Percentiles rank a stretch among this genome's conserved stretches.
Evolutionary conservation across 2,797 vertebrate species (phyloP).

Genomic region (Coreius guichenoti): DNA sequence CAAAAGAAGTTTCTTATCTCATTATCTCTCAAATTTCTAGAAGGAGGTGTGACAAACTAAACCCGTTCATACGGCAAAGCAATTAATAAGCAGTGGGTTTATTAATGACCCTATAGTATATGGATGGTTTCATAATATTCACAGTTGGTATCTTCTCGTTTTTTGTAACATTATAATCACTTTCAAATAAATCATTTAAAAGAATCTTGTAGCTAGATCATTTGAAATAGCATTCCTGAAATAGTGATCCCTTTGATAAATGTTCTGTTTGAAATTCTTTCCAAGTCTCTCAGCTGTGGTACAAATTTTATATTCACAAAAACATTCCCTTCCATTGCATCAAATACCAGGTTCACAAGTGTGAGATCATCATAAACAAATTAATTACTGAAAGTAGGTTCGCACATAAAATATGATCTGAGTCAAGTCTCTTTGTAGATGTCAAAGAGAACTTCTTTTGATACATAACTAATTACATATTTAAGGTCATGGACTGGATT

Average conservation of each 20-base stretch:
- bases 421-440: background rate
- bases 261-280: background rate
- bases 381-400: background rate
- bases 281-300: background rate
- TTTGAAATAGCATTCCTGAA: conserved; percentile 11
- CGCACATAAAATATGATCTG: background rate
- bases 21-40: background rate
- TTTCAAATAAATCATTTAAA: background rate
- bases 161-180: conserved; percentile 11
- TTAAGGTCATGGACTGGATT: background rate
- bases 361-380: conserved; percentile 1
- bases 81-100: conserved; percentile 19
- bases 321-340: conserved; percentile 2
- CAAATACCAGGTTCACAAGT: conserved; percentile 13
- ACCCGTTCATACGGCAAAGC: background rate
- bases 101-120: conserved; percentile 8
- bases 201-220: conserved; percentile 4
- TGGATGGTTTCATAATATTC: conserved; percentile 16
- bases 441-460: background rate
- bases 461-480: conserved; percentile 5
- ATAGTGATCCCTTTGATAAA: conserved; percentile 30
- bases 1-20: background rate
- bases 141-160: background rate
- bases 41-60: conserved; percentile 12
- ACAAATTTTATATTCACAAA: conserved; percentile 21